phyloP scores from a whole-genome alignment of 2,888 invertebrate species.

The Eurois occulta region DNA sequence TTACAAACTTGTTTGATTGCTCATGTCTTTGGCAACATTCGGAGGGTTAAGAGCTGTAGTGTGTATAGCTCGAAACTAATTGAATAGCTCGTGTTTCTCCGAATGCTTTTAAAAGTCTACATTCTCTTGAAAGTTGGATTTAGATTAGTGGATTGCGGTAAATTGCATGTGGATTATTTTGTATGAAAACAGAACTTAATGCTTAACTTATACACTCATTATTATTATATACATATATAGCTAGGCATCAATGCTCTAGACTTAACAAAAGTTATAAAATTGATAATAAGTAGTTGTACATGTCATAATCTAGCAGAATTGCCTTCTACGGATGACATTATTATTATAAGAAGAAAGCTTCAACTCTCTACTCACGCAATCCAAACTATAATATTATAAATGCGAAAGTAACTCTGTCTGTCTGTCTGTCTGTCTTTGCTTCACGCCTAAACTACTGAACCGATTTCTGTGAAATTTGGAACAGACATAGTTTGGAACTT shows the following conservation, averaged over 20 bases:
- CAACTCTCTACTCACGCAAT: background rate
- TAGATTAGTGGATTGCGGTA: conserved; percentile 34
- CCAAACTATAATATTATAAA: too few species aligned
- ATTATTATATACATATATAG: too few species aligned
- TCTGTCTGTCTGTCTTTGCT: too few species aligned
- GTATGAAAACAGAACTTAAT: background rate
- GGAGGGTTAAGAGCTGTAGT: conserved; percentile 42
- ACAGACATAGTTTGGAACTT: too few species aligned
- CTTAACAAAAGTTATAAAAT: background rate
- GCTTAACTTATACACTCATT: too few species aligned
- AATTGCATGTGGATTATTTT: conserved; percentile 30
- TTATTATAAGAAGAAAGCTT: background rate
- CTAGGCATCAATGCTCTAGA: background rate
- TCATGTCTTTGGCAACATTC: conserved; percentile 54
- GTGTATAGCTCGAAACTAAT: conserved; percentile 46
- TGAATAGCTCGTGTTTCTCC: conserved; percentile 42
- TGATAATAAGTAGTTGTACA: background rate
- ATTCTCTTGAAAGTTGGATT: conserved; percentile 35
- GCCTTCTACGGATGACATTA: background rate
- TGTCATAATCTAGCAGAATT: background rate
- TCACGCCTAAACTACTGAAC: too few species aligned
- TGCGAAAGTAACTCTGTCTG: too few species aligned
- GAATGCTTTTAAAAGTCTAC: conserved; percentile 42
- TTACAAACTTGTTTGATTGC: conserved; percentile 64
- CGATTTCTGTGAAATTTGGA: too few species aligned